Evolutionary conservation across 1,140 invertebrate species (phyloP).

Genomic region (Caenorhabditis elegans): DNA sequence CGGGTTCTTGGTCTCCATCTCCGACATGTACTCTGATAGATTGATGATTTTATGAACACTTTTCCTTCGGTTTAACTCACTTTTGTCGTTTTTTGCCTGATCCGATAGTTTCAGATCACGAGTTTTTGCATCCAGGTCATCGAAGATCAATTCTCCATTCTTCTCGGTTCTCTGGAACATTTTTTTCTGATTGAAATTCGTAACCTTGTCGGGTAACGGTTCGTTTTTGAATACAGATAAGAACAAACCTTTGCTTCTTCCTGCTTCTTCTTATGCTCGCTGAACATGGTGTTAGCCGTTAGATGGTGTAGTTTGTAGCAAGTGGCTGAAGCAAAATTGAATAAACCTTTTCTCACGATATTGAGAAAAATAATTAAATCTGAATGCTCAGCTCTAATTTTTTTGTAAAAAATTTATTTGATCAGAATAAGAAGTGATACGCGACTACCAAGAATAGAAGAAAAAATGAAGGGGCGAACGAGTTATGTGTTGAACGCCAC

Average conservation of each 20-base stretch:
- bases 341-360: neutral
- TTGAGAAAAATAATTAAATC: no score
- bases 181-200: no score
- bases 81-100: neutral
- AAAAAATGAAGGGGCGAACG: no score
- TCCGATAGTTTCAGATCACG: neutral
- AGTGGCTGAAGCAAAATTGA: neutral
- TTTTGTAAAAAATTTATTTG: no score
- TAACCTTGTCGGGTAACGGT: neutral
- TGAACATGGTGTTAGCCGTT: neutral
- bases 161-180: neutral
- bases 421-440: no score
- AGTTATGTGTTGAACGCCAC: no score
- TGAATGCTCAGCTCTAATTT: no score
- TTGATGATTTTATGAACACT: conserved; percentile 19
- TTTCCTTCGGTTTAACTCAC: conserved; percentile 13
- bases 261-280: conserved; percentile 6
- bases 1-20: conserved; percentile 8
- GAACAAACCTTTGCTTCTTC: neutral
- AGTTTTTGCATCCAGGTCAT: neutral
- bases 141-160: conserved; percentile 2
- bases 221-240: no score
- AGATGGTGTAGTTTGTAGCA: neutral
- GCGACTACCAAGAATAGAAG: no score
- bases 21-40: conserved; percentile 24